Percentiles rank a stretch among this genome's conserved stretches.
These are phyloP conservation scores for Arge pagana DNA, from an alignment of 2,888 invertebrate genomes.

Conservation along the genomic window DNA sequence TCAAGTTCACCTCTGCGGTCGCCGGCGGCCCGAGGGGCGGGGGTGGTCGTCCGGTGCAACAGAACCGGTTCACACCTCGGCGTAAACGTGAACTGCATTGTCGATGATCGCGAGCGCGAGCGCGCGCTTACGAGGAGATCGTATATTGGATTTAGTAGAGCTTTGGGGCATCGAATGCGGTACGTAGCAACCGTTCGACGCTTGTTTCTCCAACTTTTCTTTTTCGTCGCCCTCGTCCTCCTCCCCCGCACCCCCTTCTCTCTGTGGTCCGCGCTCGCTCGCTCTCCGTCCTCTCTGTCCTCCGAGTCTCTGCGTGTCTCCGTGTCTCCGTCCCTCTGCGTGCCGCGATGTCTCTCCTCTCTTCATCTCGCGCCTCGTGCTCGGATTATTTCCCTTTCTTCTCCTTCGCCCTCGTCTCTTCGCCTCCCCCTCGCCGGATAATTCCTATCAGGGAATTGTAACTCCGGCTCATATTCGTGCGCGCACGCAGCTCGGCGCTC, in stretches of 20 bases:
- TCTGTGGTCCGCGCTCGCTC: neutral
- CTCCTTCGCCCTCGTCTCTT: conserved; percentile 24
- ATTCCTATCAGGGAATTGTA: too few species aligned
- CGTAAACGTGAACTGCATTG: conserved; percentile 21
- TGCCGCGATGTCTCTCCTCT: neutral
- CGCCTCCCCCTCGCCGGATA: neutral
- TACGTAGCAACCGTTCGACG: conserved; percentile 1
- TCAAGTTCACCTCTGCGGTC: conserved; percentile 4
- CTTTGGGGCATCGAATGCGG: conserved; percentile 18
- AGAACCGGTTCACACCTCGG: conserved; percentile 21
- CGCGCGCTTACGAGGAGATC: too few species aligned
- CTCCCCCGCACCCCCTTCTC: neutral
- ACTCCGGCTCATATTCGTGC: too few species aligned
- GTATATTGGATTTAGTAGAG: conserved; percentile 16
- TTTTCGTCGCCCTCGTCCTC: neutral
- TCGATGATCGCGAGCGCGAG: neutral
- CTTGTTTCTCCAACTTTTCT: conserved; percentile 8
- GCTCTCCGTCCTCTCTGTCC: conserved; percentile 2
- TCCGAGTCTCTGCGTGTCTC: conserved; percentile 11
- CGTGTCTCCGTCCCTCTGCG: too few species aligned
- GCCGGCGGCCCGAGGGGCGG: neutral
- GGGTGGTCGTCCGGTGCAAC: conserved; percentile 3
- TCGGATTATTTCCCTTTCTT: conserved; percentile 2
- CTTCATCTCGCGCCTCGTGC: neutral
- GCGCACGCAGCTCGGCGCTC: too few species aligned